Base-by-base conservation (phyloP, 2,888 invertebrate genomes). In the Athalia circularis region DNA sequence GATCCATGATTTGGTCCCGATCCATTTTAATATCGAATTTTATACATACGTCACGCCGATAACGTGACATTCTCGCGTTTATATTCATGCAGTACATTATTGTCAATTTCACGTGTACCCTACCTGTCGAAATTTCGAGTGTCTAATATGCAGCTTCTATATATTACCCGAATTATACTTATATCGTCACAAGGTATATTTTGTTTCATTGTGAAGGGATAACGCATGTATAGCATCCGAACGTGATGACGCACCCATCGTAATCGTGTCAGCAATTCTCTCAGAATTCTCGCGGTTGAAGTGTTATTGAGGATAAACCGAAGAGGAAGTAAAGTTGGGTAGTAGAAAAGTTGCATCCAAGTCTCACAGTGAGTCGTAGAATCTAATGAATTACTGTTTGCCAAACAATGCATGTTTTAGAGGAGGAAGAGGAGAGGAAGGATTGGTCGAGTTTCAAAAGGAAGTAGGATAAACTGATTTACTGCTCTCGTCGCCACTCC, bases 341-440 rank as follows among this genome's bases (percentile, higher is more conserved):
- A 7, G 59, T 43, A 57, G 72, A 45, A 59, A 57, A 72, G 72
- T 59, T 72, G 59, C 57, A 47, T 72, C 59, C 72, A 81, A 81
- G 82, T 86, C 84, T 85, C 83, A 79, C 79, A 80, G 84, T 29
- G 29, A 86, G 82, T 85, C 83, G 83, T 85, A 83, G 84, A 86
- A 83, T 84, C 82, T 84, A 86, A 87, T 86, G 86, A 86, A 87
- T 87, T 86, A 85, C 86, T 85, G 84, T 87, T 85, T 82, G 84
- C 82, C 83, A 84, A 87, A 87, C 85, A 86, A 87, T 86, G 82
- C 83, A 29, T 29, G 29, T 29, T 29, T 29, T 29, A 29, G 29
- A 29, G 29, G 29, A 29, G 29, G 29, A 29, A 29, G 29, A 29
- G 29, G 2, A 29, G 29, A 80, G 79, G 65, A 79, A 80, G 81